A percentile compares a stretch with the other conserved stretches of the same genome.
phyloP scores from a whole-genome alignment of 2,888 invertebrate genomes.

The Eristalis tenax region DNA sequence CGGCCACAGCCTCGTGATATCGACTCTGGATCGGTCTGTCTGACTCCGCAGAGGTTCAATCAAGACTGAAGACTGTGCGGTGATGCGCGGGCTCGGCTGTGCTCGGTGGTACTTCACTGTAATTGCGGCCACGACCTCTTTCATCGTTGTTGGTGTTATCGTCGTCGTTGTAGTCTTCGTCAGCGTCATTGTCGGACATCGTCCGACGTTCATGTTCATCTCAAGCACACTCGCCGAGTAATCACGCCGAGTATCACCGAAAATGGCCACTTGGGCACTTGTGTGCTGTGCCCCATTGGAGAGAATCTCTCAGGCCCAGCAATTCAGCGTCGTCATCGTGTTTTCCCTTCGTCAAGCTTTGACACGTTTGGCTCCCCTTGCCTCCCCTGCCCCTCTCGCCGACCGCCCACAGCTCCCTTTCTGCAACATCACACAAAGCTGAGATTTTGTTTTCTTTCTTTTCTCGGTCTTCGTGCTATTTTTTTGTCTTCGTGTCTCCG shows the following conservation, averaged over 20 bases:
- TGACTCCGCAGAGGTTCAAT: constrained; percentile 41
- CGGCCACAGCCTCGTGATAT: constrained; percentile 24
- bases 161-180: neutral
- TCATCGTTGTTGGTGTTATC: constrained; percentile 39
- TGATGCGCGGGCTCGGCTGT: constrained; percentile 22
- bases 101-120: constrained; percentile 49
- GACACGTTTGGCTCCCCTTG: constrained; percentile 47
- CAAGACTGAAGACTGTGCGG: constrained; percentile 45
- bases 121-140: constrained; percentile 71
- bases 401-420: neutral
- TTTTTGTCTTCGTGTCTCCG: constrained; percentile 38
- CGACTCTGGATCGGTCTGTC: constrained; percentile 33
- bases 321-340: constrained; percentile 50
- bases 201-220: constrained; percentile 17
- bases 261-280: constrained; percentile 52
- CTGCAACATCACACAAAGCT: constrained; percentile 50
- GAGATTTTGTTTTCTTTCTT: constrained; percentile 41
- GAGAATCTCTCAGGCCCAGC: constrained; percentile 25
- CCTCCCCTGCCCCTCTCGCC: neutral
- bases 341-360: constrained; percentile 72
- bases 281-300: too few species aligned
- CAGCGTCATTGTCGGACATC: neutral
- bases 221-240: constrained; percentile 50
- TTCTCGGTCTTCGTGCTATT: neutral
- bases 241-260: constrained; percentile 59